A percentile compares a stretch with the other conserved stretches of the same genome.
phyloP scores from a whole-genome alignment of 2,113 vertebrate genomes.

The Myrmecobius fasciatus region DNA sequence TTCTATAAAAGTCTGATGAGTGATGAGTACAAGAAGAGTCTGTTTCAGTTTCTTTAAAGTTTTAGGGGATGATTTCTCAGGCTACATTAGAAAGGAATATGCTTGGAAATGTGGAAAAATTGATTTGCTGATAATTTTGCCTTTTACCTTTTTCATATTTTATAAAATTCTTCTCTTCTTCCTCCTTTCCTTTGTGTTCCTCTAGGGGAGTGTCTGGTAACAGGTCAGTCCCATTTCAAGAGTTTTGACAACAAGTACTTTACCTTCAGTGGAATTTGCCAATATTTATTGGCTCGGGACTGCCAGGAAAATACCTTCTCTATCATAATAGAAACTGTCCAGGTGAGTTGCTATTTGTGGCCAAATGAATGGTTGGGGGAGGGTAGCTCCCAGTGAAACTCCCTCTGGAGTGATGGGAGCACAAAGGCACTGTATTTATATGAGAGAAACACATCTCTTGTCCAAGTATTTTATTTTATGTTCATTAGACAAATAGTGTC shows the following conservation, averaged over 20 bases:
- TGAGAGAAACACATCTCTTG: not conserved
- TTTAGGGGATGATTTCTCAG: not conserved
- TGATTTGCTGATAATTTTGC: no score
- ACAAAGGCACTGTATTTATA: not conserved
- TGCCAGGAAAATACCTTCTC: constrained; percentile 90
- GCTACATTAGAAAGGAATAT: not conserved
- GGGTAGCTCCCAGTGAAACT: not conserved
- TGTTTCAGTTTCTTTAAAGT: not conserved
- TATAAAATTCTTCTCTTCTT: not conserved
- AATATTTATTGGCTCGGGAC: constrained; percentile 93
- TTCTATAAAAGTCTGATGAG: not conserved
- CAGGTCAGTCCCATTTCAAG: constrained; percentile 97
- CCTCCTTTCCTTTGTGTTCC: constrained; percentile 4
- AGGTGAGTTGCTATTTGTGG: constrained; percentile 85
- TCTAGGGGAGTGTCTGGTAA: constrained; percentile 94
- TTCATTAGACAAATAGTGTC: not conserved
- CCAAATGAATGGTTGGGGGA: rapidly evolving
- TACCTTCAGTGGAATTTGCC: constrained; percentile 95
- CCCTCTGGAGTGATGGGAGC: not conserved
- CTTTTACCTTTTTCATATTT: not conserved
- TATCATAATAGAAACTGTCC: constrained; percentile 92
- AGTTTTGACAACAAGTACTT: constrained; percentile 96
- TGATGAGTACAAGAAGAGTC: not conserved
- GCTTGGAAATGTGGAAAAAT: not conserved
- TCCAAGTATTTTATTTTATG: not conserved